Percentiles rank a stretch among this genome's conserved stretches.
Evolutionary conservation across 1,140 invertebrate genomes (phyloP).

Genomic region (Drosophila pachea): DNA sequence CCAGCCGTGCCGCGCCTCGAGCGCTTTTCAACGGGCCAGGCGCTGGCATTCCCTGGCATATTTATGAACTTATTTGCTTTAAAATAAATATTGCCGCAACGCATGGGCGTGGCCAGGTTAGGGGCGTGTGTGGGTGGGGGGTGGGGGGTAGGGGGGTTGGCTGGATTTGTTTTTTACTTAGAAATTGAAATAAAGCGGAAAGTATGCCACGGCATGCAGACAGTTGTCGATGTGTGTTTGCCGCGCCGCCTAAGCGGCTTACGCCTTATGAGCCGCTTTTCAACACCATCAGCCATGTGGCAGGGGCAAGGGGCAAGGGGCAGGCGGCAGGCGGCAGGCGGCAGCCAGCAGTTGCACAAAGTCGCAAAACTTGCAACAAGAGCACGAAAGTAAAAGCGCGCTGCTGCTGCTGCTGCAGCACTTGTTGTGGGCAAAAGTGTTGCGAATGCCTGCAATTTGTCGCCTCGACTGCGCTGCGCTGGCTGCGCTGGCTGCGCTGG

Average conservation of each 20-base stretch:
- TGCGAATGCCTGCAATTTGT: conserved; percentile 70
- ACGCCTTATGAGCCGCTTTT: conserved; percentile 73
- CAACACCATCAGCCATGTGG: conserved; percentile 30
- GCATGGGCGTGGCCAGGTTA: not conserved
- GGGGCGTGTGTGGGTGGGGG: not conserved
- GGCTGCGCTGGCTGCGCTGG: conserved; percentile 4
- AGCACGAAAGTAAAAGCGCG: conserved; percentile 33
- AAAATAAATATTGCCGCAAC: conserved; percentile 63
- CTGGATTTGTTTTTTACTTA: conserved; percentile 57
- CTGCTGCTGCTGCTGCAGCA: conserved; percentile 1
- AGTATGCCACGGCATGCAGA: conserved; percentile 57
- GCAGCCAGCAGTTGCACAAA: conserved; percentile 1
- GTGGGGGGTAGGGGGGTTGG: conserved; percentile 57
- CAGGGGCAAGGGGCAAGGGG: conserved; percentile 3
- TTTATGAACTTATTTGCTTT: conserved; percentile 76
- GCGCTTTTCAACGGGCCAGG: conserved; percentile 43
- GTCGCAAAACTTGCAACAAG: conserved; percentile 5
- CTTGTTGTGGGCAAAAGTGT: conserved; percentile 47
- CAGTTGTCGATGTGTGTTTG: conserved; percentile 45
- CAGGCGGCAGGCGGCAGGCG: conserved; percentile 26
- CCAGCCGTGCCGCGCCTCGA: conserved; percentile 12
- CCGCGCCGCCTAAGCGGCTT: conserved; percentile 72
- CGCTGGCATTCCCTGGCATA: conserved; percentile 43
- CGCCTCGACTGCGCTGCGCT: conserved; percentile 29
- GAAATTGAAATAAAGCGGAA: conserved; percentile 68